Base-by-base conservation (phyloP, 2,113 vertebrate species). In the Bubo blakistoni region DNA sequence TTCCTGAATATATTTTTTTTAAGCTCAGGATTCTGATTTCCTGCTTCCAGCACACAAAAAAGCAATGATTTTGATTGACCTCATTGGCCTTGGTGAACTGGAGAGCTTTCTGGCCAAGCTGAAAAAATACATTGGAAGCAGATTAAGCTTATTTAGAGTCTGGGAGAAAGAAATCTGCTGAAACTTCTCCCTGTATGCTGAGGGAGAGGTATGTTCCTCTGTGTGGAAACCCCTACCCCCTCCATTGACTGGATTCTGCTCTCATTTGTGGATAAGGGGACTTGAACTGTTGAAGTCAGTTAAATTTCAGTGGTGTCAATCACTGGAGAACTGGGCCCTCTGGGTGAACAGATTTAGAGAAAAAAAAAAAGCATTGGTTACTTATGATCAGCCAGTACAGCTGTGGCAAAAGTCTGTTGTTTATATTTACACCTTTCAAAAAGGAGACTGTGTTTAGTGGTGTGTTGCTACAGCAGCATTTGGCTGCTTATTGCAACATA, bases 381-480 rank as follows among this genome's bases (percentile, higher is more conserved):
- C 46, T 88, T 82, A 58, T 0, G 3, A 62, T 91, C 61, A 85
- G 19, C 8, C 32, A 62, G 9, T 94, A 52, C 74, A 90, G 62
- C 81, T 87, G 73, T 72, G 81, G 70, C 54, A 77, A 27, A 91
- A 94, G 58, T 79, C 83, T 95, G 89, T 86, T 93, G 63, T 91
- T 97, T 95, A 52, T 88, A 55, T 97, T 83, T 95, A 80, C 63
- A 73, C 78, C 59, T 90, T 95, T 90, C 74, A 71, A 52, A 92
- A 62, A 86, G 51, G 85, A 95, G 71, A 22, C 42, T 66, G 62
- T 92, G 24, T 94, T 95, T 92, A 69, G 38, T 73, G 66, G 22
- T 76, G 62, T 91, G 66, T 74, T 96, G 62, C 89, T 93, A 58
- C 89, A 91, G 89, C 54, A 97, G 73, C 78, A 87, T 88, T 92